Percentiles rank a stretch among this genome's conserved stretches.
Conservation (phyloP, 53 echinoderm and acorn worm genomes). For the Actinopyga echinites region DNA sequence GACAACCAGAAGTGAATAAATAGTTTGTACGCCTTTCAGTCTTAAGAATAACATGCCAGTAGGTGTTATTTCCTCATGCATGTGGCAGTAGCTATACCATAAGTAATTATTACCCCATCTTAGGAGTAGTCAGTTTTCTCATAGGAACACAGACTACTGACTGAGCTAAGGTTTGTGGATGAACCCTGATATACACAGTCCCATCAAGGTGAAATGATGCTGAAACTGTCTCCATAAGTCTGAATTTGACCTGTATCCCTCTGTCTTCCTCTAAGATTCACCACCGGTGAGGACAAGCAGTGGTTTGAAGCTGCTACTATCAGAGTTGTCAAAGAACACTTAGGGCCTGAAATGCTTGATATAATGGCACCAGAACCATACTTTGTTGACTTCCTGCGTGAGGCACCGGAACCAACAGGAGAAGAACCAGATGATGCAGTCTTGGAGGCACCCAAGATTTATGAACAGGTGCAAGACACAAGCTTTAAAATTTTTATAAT, state of each 20-base stretch:
- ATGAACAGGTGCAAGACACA: slow-evolving; percentile 65
- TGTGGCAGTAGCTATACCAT: no score
- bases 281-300: slow-evolving; percentile 81
- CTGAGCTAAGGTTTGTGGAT: no score
- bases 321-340: slow-evolving; percentile 56
- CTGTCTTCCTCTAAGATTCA: slow-evolving; percentile 63
- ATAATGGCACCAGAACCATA: slow-evolving; percentile 81
- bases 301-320: slow-evolving; percentile 79
- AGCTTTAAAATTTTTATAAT: neutral
- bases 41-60: no score
- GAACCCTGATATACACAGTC: no score
- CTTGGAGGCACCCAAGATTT: slow-evolving; percentile 93
- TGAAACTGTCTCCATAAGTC: neutral
- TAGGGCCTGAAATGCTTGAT: slow-evolving; percentile 53
- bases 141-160: no score
- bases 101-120: no score
- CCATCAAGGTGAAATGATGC: no score
- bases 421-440: slow-evolving; percentile 96
- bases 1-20: no score
- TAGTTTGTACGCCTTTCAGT: no score
- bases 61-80: no score
- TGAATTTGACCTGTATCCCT: neutral
- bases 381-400: slow-evolving; percentile 98
- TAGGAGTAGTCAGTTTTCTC: no score
- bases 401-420: slow-evolving; percentile 95